Evolutionary conservation across 2,113 vertebrate species (phyloP).

Genomic region (Myrmecobius fasciatus): DNA sequence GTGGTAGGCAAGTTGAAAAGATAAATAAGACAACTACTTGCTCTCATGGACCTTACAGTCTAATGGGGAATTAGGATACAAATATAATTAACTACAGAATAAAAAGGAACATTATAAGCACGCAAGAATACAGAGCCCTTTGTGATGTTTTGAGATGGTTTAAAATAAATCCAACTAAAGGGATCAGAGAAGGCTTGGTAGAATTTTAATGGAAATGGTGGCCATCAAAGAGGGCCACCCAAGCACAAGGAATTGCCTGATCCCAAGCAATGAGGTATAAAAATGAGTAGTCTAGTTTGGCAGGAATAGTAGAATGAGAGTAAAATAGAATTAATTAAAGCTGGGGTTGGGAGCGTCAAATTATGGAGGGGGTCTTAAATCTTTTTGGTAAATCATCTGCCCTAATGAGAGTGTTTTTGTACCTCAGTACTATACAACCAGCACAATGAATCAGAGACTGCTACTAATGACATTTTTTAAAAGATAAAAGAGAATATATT

Average conservation of each 20-base stretch:
- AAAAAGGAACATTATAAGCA: background rate
- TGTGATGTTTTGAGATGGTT: background rate
- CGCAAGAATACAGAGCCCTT: background rate
- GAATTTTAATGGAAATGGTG: background rate
- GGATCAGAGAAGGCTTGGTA: background rate
- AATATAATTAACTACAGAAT: background rate
- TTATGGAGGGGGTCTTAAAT: background rate
- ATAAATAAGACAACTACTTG: background rate
- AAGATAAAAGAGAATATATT: background rate
- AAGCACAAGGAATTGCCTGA: background rate
- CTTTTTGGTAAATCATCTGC: background rate
- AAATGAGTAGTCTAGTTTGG: background rate
- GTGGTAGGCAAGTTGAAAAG: background rate
- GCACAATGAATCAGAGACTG: background rate
- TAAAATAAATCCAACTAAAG: background rate
- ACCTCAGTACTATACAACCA: background rate
- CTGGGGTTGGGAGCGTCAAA: background rate
- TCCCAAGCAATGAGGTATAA: background rate
- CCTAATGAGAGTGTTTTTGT: slow-evolving; percentile 7
- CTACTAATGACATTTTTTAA: background rate
- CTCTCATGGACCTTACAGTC: background rate
- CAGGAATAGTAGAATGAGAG: background rate
- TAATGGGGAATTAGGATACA: background rate
- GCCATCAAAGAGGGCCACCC: background rate
- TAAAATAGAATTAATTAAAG: background rate